Percentiles rank a stretch among this genome's conserved stretches.
Evolutionary conservation across 2,888 invertebrate species (phyloP).

Genomic region (Limnephilus marmoratus): DNA sequence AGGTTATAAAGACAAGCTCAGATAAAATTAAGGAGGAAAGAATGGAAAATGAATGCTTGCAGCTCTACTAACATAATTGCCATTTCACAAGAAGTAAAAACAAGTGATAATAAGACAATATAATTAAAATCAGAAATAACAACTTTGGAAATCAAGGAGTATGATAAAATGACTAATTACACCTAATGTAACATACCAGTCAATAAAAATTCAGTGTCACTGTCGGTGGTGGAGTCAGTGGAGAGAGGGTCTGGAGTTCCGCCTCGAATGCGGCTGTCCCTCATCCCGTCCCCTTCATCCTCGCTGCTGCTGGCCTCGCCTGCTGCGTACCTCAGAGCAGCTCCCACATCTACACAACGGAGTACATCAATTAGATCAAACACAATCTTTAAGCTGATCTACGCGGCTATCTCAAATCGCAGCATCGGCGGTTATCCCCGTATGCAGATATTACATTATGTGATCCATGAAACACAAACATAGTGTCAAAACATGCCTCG

Average conservation of each 20-base stretch:
- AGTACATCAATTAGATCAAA: background rate
- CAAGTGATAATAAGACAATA: no score
- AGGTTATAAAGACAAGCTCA: no score
- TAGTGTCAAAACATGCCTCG: no score
- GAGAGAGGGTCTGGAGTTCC: conserved; percentile 53
- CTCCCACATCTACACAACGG: conserved; percentile 26
- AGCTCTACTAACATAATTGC: no score
- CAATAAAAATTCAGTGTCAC: conserved; percentile 60
- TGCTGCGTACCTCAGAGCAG: conserved; percentile 59
- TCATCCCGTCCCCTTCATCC: conserved; percentile 55
- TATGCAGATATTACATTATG: no score
- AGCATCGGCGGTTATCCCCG: no score
- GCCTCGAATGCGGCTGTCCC: background rate
- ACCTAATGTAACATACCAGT: conserved; percentile 49
- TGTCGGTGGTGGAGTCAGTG: conserved; percentile 61
- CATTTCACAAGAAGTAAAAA: no score
- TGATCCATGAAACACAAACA: no score
- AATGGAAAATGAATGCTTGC: no score
- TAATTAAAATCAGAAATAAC: no score
- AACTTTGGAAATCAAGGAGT: background rate
- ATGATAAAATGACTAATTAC: background rate
- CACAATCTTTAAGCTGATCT: background rate
- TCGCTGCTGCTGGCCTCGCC: conserved; percentile 64
- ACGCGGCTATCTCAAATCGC: no score
- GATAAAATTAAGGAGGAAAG: no score